Base-by-base conservation (phyloP, 2,113 vertebrate genomes). In the Microtus oregoni region DNA sequence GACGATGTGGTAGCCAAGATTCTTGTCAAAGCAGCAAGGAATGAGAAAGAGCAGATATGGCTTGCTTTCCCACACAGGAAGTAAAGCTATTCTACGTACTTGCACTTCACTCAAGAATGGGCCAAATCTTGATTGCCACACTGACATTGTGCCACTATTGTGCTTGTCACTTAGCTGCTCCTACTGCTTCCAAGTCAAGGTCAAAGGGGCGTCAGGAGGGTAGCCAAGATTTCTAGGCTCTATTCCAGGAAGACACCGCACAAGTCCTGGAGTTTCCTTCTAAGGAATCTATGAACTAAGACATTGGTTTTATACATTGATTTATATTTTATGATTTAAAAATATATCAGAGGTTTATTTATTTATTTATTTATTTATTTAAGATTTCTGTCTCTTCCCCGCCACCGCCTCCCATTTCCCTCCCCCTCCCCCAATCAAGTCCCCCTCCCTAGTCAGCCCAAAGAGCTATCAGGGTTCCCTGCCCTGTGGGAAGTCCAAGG, bases 301-400 rank as follows among this genome's bases (percentile, higher is more conserved):
- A 96, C 89, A 97, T 95, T 85, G 96, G 58, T 95, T 95, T 97
- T 96, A 96, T 93, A 94, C 95, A 96, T 96, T 95, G 47, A 88
- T 98, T 98, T 97, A 55, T 94, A 96, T 96, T 94, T 92, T 72
- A 65, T 96, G 76, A 97, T 97, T 92, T 96, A 90, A 87, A 94
- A 92, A 90, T 95, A 72, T 72, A 78, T 76, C 96, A 86, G 41
- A 94, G 92, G 78, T 86, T 47, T 61, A 26, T 63, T 67, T 65
- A 76, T 58, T 47, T 44, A 44, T 44, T 44, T 44, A 44, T 44
- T 44, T 44, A 44, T 44, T 44, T 44, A 44, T 44, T 44, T 6
- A 44, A 44, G 44, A 44, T 44, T 44, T 44, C 44, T 44, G 44
- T 44, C 44, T 44, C 44, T 44, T 44, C 44, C 44, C 44, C 6